Evolutionary conservation across 1,140 invertebrate species (phyloP), one percentile per base, ranked within the genome.

Genomic region (Formica exsecta): DNA sequence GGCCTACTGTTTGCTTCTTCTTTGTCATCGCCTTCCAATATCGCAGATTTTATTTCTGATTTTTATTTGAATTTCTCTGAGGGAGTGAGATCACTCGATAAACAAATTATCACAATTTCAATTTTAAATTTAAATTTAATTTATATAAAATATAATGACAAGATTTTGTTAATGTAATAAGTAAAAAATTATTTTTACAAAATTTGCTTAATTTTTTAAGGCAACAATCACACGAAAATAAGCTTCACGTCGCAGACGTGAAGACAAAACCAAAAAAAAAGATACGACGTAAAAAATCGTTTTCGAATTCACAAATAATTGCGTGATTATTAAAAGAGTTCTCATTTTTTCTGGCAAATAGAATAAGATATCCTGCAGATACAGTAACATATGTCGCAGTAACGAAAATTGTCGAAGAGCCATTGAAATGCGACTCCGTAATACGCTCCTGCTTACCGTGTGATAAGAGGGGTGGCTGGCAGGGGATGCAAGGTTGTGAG

Each of bases 401-500:
- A 86, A 89, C 65, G 65, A 86, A 89, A 75, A 29, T 19, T 44
- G 66, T 89, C 85, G 77, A 89, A 86, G 76, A 89, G 84, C 87
- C 87, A 76, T 89, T 84, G 85, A 89, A 85, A 66, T 80, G 73
- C 84, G 79, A 77, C 81, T 85, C 87, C 86, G 84, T 87, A 81
- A 90, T 83, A 90, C 86, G 87, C 88, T 92, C 87, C 88, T 92
- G 90, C 90, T 93, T 89, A 88, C 91, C 89, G 89, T 93, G 90
- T 92, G 85, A 89, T 91, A 61, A 89, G 54, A 41, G 74, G 85
- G 85, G 85, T 84, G 51, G 86, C 25, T 87, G 89, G 87, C 75
- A 88, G 87, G 91, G 89, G 86, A 91, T 92, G 90, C 85, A 91
- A 86, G 92, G 92, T 93, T 92, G 90, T 94, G 94, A 95, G 95